Evolutionary conservation across 2,888 invertebrate species (phyloP).

Genomic region (Tetragnatha montana): DNA sequence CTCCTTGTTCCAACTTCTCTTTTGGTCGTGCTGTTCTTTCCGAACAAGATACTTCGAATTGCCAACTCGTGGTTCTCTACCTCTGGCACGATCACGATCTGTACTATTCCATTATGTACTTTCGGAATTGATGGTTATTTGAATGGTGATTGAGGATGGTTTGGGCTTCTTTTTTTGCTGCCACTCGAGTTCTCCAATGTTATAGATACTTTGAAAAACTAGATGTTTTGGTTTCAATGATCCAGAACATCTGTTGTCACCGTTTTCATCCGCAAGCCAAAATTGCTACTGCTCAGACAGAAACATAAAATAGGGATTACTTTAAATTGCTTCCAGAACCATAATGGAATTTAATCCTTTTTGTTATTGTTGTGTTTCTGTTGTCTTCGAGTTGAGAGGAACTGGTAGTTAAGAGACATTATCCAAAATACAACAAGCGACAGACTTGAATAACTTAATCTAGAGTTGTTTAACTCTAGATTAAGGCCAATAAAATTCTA

Average conservation of each 20-base stretch:
- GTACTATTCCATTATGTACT: constrained; percentile 26
- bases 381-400: too few relatives aligned
- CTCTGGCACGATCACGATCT: constrained; percentile 32
- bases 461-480: too few relatives aligned
- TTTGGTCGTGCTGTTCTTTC: constrained; percentile 43
- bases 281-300: too few relatives aligned
- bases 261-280: background rate
- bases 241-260: constrained; percentile 3
- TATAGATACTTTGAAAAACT: background rate
- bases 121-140: constrained; percentile 7
- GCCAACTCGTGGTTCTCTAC: constrained; percentile 44
- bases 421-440: too few relatives aligned
- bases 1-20: background rate
- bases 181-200: background rate
- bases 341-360: too few relatives aligned
- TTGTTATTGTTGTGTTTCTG: background rate
- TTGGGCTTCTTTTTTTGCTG: background rate
- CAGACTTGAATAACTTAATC: too few relatives aligned
- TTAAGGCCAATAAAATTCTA: too few relatives aligned
- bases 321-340: too few relatives aligned
- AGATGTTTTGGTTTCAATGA: constrained; percentile 3
- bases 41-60: constrained; percentile 53
- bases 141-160: constrained; percentile 27
- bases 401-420: too few relatives aligned
- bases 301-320: too few relatives aligned